phyloP scores from a whole-genome alignment of 2,797 vertebrate genomes.

The Diceros bicornis region DNA sequence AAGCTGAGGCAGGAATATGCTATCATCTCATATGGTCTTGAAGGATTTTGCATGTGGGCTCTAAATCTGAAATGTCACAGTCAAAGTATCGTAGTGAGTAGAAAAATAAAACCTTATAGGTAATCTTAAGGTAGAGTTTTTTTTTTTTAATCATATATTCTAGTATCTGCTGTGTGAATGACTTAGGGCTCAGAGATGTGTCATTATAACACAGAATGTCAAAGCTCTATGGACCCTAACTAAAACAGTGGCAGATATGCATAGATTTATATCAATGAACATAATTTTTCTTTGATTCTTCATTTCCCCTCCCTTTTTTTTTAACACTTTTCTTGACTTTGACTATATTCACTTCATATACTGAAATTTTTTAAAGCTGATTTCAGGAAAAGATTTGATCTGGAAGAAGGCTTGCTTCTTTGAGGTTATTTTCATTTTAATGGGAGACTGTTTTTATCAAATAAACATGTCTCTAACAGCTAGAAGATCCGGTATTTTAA shows the following conservation, averaged over 20 bases:
- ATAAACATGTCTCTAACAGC: background rate
- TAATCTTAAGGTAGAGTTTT: background rate
- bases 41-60: background rate
- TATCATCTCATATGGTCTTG: background rate
- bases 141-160: background rate
- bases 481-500: background rate
- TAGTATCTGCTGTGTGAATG: background rate
- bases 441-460: background rate
- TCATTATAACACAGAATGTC: background rate
- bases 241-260: background rate
- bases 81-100: background rate
- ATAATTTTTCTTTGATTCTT: background rate
- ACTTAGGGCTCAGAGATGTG: background rate
- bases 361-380: background rate
- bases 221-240: background rate
- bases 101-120: background rate
- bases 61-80: background rate
- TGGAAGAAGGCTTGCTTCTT: background rate
- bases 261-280: background rate
- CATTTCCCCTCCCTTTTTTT: background rate
- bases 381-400: background rate
- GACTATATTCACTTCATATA: background rate
- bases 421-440: constrained; percentile 23
- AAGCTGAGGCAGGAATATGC: background rate
- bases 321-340: background rate